A percentile compares a stretch with the other conserved stretches of the same genome.
Evolutionary conservation across 2,113 vertebrate genomes (phyloP).

Genomic region (Fulica atra): DNA sequence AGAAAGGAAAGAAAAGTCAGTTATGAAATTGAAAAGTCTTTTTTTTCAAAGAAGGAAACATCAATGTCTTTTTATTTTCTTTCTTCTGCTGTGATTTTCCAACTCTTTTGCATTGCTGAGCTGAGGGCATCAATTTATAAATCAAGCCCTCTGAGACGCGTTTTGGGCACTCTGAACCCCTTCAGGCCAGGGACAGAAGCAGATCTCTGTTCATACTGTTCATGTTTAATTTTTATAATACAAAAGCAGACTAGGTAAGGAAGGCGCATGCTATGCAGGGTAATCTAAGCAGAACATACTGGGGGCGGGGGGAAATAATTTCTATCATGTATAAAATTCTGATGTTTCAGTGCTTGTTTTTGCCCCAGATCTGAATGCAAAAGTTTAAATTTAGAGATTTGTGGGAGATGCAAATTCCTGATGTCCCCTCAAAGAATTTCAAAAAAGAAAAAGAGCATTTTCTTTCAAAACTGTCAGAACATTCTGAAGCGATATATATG

Average conservation of each 20-base stretch:
- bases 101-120: background rate
- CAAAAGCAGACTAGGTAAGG: background rate
- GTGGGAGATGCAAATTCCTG: constrained; percentile 50
- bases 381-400: constrained; percentile 51
- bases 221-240: constrained; percentile 18
- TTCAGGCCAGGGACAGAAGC: background rate
- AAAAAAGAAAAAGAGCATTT: constrained; percentile 1
- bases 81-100: constrained; percentile 23
- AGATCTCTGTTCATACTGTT: background rate
- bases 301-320: background rate
- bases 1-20: background rate
- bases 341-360: constrained; percentile 44
- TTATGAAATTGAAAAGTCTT: background rate
- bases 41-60: background rate
- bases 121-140: background rate
- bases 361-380: constrained; percentile 25
- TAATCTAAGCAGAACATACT: background rate
- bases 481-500: background rate
- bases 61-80: background rate
- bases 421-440: constrained; percentile 25
- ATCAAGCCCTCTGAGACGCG: background rate
- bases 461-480: constrained; percentile 35
- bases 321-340: background rate
- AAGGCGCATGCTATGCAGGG: background rate
- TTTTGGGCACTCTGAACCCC: constrained; percentile 5